phyloP scores from a whole-genome alignment of 2,888 invertebrate species.

The Rambutsinella grinnellia region DNA sequence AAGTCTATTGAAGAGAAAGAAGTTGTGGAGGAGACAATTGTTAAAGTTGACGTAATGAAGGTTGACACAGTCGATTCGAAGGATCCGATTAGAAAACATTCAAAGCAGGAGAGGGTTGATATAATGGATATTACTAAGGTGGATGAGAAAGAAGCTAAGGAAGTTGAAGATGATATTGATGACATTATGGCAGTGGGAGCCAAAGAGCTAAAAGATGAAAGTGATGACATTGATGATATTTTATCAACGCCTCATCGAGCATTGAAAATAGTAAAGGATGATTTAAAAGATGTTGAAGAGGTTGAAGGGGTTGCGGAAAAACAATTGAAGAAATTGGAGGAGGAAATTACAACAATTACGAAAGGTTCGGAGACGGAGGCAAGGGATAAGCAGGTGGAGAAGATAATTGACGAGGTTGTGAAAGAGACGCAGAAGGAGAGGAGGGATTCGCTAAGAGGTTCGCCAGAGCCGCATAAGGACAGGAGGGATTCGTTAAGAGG shows the following conservation, averaged over 20 bases:
- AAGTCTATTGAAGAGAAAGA: slow-evolving; percentile 33
- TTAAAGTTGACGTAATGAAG: slow-evolving; percentile 73
- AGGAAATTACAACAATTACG: slow-evolving; percentile 33
- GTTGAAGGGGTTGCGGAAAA: not conserved
- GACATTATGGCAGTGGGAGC: slow-evolving; percentile 23
- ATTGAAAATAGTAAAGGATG: not conserved
- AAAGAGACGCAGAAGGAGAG: slow-evolving; percentile 14
- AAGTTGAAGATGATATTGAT: slow-evolving; percentile 33
- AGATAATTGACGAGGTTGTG: slow-evolving; percentile 21
- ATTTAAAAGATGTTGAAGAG: slow-evolving; percentile 22
- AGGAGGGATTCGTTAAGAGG: not conserved
- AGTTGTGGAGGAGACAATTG: slow-evolving; percentile 68
- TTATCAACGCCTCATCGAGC: slow-evolving; percentile 10
- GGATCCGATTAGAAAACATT: slow-evolving; percentile 7
- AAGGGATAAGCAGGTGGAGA: slow-evolving; percentile 13
- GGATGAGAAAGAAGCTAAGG: slow-evolving; percentile 15
- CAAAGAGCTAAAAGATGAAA: slow-evolving; percentile 10
- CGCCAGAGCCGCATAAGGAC: not conserved
- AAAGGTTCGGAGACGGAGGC: slow-evolving; percentile 22
- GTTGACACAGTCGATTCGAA: slow-evolving; percentile 7
- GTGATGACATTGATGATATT: slow-evolving; percentile 31
- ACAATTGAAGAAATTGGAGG: slow-evolving; percentile 12
- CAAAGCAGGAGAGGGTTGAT: slow-evolving; percentile 38
- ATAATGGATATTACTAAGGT: slow-evolving; percentile 26
- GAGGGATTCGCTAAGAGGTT: slow-evolving; percentile 22